Conservation (phyloP, 1,140 invertebrate species). For the Babylonia areolata region DNA sequence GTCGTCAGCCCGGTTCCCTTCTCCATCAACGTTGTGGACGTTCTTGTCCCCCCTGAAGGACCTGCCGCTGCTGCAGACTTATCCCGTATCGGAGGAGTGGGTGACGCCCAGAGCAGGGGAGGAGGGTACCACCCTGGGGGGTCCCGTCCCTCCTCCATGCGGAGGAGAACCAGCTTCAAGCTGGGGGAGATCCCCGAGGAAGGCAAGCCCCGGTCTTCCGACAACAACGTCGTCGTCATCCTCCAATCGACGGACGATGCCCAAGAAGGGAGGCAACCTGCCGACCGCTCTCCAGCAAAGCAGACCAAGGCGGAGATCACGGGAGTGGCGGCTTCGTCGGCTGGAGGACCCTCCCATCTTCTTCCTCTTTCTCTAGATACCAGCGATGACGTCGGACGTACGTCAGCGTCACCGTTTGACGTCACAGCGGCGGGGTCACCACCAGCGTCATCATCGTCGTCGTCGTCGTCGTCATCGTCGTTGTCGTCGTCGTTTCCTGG, state of each 20-base stretch:
- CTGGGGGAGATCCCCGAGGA: slow-evolving; percentile 33
- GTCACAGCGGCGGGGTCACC: neutral
- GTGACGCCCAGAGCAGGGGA: neutral
- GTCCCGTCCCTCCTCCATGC: neutral
- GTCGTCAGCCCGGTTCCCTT: neutral
- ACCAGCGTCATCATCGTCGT: no score
- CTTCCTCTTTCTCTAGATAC: neutral
- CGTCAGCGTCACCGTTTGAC: neutral
- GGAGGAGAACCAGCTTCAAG: slow-evolving; percentile 21
- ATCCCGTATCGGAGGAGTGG: neutral
- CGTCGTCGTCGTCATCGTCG: no score
- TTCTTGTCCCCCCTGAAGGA: neutral
- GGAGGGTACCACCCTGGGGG: neutral
- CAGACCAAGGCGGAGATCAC: neutral
- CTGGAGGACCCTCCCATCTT: neutral
- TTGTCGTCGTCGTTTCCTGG: no score
- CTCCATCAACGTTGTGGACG: neutral
- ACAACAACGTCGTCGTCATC: neutral
- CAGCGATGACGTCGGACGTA: neutral
- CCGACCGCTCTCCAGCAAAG: neutral
- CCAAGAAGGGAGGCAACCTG: neutral
- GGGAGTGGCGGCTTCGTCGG: no score
- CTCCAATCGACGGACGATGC: neutral
- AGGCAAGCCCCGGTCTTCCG: neutral
- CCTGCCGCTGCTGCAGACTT: neutral